Percentiles rank a stretch among this genome's conserved stretches.
Evolutionary conservation across 1,140 invertebrate genomes (phyloP).

Genomic region (Pachyrhynchus sulphureomaculatus): DNA sequence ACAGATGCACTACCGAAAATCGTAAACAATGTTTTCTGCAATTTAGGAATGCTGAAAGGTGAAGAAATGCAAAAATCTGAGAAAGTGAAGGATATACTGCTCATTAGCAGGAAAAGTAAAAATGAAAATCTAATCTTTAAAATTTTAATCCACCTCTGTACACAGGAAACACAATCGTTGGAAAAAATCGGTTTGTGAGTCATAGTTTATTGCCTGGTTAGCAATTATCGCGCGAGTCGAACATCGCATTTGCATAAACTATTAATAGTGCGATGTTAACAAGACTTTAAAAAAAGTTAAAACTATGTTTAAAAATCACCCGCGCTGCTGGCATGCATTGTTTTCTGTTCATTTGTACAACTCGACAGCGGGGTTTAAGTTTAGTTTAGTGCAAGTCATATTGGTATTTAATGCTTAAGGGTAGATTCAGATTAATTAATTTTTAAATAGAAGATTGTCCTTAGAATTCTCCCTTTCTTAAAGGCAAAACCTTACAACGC

Average conservation of each 20-base stretch:
- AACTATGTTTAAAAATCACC: neutral
- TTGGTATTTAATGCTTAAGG: no score
- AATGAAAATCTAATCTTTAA: neutral
- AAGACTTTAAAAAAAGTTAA: slow-evolving; percentile 2
- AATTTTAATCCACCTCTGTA: neutral
- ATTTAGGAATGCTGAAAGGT: no score
- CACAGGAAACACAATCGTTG: neutral
- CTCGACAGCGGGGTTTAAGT: neutral
- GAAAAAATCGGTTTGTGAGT: slow-evolving; percentile 6
- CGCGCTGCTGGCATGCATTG: neutral
- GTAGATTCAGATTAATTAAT: no score
- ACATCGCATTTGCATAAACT: slow-evolving; percentile 5
- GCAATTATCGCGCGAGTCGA: neutral
- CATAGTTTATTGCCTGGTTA: neutral
- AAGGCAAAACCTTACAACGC: no score
- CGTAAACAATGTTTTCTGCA: no score
- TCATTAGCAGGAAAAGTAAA: no score
- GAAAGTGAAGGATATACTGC: no score
- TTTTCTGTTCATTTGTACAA: neutral
- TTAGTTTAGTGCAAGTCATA: no score
- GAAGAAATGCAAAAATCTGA: no score
- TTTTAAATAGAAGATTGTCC: no score
- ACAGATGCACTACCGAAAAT: no score
- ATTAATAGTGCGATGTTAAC: slow-evolving; percentile 9
- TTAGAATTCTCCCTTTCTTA: no score